A percentile compares a stretch with the other conserved stretches of the same genome.
phyloP scores from a whole-genome alignment of 2,797 vertebrate genomes.

The Danio choprae region DNA sequence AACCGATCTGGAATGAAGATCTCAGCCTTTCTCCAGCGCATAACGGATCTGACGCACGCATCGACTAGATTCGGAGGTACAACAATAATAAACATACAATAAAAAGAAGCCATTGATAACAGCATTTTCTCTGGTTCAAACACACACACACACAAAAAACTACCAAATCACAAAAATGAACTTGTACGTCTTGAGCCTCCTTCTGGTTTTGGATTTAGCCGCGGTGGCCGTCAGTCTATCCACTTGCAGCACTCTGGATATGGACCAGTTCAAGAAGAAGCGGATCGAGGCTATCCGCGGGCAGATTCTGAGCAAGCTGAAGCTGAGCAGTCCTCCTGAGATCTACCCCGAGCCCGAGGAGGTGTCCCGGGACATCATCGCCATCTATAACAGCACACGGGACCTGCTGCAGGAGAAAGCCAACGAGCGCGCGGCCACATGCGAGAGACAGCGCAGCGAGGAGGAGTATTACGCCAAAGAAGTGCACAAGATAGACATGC shows the following conservation, averaged over 20 bases:
- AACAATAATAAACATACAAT: slow-evolving; percentile 11
- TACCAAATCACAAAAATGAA: slow-evolving; percentile 83
- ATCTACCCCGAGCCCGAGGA: slow-evolving; percentile 92
- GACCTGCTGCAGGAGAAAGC: slow-evolving; percentile 97
- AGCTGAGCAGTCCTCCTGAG: slow-evolving; percentile 90
- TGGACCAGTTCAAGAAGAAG: slow-evolving; percentile 95
- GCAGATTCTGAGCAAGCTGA: slow-evolving; percentile 97
- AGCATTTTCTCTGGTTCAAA: neutral
- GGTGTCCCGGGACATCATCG: slow-evolving; percentile 92
- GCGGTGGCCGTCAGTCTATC: slow-evolving; percentile 88
- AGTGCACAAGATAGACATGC: slow-evolving; percentile 96
- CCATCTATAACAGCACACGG: slow-evolving; percentile 96
- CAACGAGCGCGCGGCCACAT: slow-evolving; percentile 90
- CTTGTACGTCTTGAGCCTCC: slow-evolving; percentile 84
- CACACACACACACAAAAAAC: neutral
- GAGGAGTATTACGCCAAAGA: slow-evolving; percentile 99
- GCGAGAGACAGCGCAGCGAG: slow-evolving; percentile 92
- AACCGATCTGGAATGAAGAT: slow-evolving; percentile 50
- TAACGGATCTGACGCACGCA: slow-evolving; percentile 51
- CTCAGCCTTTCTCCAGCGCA: slow-evolving; percentile 30
- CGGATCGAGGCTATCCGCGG: slow-evolving; percentile 95
- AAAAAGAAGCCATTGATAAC: neutral
- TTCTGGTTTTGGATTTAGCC: slow-evolving; percentile 88
- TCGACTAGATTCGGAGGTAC: slow-evolving; percentile 67
- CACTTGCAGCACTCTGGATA: slow-evolving; percentile 96